These are phyloP conservation scores for Bombus soroeensis DNA, from an alignment of 1,140 invertebrate genomes.

Conservation along the genomic window DNA sequence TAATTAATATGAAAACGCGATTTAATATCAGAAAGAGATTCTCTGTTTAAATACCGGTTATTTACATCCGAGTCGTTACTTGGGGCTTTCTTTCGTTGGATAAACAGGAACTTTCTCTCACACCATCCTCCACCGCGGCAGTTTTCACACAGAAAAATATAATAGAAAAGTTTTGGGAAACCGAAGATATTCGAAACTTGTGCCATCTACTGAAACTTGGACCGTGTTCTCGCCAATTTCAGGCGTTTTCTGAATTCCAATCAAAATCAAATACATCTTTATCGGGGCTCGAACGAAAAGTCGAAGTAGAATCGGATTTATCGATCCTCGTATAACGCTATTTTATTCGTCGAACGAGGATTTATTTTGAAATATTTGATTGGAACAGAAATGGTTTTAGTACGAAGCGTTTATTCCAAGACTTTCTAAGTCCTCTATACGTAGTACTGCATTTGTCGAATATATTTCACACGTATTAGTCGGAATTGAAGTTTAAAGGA, in stretches of 20 bases:
- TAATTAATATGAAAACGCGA: neutral
- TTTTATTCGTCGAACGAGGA: neutral
- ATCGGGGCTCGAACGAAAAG: neutral
- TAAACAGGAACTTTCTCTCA: slow-evolving; percentile 29
- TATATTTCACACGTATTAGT: neutral
- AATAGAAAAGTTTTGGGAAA: neutral
- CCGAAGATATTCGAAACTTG: neutral
- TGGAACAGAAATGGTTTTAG: neutral
- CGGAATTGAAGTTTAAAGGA: no score
- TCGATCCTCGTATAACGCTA: neutral
- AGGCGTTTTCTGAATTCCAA: neutral
- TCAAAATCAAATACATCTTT: neutral
- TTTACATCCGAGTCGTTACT: slow-evolving; percentile 23
- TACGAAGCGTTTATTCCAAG: neutral
- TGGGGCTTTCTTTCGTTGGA: slow-evolving; percentile 4
- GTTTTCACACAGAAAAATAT: neutral
- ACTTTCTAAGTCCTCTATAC: neutral
- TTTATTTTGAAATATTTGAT: neutral
- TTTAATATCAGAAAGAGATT: slow-evolving; percentile 4
- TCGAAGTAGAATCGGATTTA: neutral
- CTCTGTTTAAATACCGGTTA: slow-evolving; percentile 23
- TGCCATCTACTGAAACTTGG: neutral
- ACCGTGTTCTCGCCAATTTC: neutral
- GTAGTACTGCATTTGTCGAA: neutral
- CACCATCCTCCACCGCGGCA: neutral